A percentile compares a stretch with the other conserved stretches of the same genome.
phyloP scores from a whole-genome alignment of 2,113 vertebrate genomes.

The Austrofundulus limnaeus region DNA sequence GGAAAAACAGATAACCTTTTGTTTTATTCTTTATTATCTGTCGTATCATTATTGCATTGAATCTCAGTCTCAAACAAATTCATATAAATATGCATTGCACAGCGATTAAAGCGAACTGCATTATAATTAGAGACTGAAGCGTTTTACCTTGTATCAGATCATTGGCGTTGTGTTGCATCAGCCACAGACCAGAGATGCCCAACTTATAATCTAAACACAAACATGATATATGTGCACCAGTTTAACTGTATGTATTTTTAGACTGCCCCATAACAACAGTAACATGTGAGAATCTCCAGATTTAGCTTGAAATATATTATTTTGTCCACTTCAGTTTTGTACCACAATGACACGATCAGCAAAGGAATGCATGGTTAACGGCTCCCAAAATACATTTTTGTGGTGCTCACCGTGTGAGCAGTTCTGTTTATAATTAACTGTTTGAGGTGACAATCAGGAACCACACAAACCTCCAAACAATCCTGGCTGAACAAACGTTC shows the following conservation, averaged over 20 bases:
- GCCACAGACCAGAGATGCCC: too few relatives aligned
- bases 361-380: constrained; percentile 6
- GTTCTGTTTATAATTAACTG: constrained; percentile 51
- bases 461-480: constrained; percentile 42
- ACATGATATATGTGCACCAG: too few relatives aligned
- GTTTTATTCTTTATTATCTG: too few relatives aligned
- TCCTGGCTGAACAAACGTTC: constrained; percentile 44
- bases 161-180: too few relatives aligned
- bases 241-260: constrained; percentile 2
- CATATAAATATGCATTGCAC: too few relatives aligned
- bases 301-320: constrained; percentile 55
- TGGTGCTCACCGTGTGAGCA: background rate
- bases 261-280: constrained; percentile 23
- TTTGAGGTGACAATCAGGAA: constrained; percentile 37
- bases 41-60: too few relatives aligned
- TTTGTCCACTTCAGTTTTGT: constrained; percentile 39
- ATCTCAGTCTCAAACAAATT: too few relatives aligned
- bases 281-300: constrained; percentile 26
- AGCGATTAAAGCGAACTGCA: too few relatives aligned
- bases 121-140: too few relatives aligned
- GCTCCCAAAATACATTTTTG: constrained; percentile 16
- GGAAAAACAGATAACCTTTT: too few relatives aligned
- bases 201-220: too few relatives aligned
- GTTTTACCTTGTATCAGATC: too few relatives aligned
- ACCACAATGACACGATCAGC: constrained; percentile 17